phyloP scores from a whole-genome alignment of 1,140 invertebrate species.

The Sesamia nonagrioides region DNA sequence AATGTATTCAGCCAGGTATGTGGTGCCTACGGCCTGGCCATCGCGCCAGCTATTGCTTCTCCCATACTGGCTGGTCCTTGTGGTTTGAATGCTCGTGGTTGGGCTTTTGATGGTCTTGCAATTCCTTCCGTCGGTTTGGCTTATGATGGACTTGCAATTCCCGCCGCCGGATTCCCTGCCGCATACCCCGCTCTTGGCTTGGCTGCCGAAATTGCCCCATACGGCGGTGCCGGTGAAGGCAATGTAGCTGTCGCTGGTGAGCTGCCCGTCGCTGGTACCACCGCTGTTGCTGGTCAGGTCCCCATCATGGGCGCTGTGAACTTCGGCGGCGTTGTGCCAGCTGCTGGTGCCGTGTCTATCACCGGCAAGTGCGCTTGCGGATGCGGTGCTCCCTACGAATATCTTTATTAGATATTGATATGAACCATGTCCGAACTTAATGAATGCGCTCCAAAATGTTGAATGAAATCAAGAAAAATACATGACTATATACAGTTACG shows the following conservation, averaged over 20 bases:
- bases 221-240: slow-evolving; percentile 40
- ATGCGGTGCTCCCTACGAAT: background rate
- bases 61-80: background rate
- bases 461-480: too few species aligned
- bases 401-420: too few species aligned
- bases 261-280: slow-evolving; percentile 41
- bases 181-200: too few species aligned
- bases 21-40: background rate
- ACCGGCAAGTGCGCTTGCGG: slow-evolving; percentile 9
- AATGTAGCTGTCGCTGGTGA: slow-evolving; percentile 44
- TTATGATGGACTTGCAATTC: slow-evolving; percentile 1
- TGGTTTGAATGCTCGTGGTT: background rate
- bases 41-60: background rate
- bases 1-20: too few species aligned
- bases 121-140: background rate
- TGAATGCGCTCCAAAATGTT: too few species aligned
- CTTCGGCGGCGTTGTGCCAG: slow-evolving; percentile 5
- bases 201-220: background rate
- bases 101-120: background rate
- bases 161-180: background rate
- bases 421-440: too few species aligned
- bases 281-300: slow-evolving; percentile 37
- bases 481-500: too few species aligned
- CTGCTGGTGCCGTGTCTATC: slow-evolving; percentile 39
- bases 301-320: slow-evolving; percentile 47